Evolutionary conservation across 2,113 vertebrate species (phyloP).

Genomic region (Paracanthobrama guichenoti): DNA sequence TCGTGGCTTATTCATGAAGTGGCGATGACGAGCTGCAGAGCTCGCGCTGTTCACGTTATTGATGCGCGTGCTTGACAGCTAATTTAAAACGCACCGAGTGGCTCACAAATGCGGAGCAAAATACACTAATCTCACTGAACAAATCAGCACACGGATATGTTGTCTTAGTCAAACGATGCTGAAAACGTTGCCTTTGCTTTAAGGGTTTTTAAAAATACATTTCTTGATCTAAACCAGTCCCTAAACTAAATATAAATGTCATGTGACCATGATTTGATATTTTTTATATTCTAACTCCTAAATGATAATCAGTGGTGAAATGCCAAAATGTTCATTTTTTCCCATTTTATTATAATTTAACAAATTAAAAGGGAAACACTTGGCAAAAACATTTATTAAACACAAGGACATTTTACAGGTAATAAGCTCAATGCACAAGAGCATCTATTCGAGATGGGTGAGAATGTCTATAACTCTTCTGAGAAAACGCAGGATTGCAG

Average conservation of each 20-base stretch:
- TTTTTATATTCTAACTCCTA: neutral
- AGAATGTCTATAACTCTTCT: neutral
- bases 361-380: neutral
- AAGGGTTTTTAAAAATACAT: neutral
- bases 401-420: constrained; percentile 66
- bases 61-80: constrained; percentile 29
- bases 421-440: constrained; percentile 33
- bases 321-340: neutral
- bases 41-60: constrained; percentile 21
- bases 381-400: constrained; percentile 44
- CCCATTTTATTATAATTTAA: neutral
- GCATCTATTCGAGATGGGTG: neutral
- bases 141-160: neutral
- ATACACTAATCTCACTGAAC: neutral
- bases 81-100: constrained; percentile 15
- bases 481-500: neutral
- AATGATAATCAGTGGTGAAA: neutral
- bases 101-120: neutral
- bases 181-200: neutral
- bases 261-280: no score
- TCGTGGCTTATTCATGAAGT: constrained; percentile 41
- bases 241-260: no score
- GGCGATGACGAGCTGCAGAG: constrained; percentile 29
- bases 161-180: neutral
- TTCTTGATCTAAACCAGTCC: neutral